These are phyloP conservation scores for Cataglyphis altisquamis DNA, from an alignment of 2,888 invertebrate species.

Conservation along the genomic window DNA sequence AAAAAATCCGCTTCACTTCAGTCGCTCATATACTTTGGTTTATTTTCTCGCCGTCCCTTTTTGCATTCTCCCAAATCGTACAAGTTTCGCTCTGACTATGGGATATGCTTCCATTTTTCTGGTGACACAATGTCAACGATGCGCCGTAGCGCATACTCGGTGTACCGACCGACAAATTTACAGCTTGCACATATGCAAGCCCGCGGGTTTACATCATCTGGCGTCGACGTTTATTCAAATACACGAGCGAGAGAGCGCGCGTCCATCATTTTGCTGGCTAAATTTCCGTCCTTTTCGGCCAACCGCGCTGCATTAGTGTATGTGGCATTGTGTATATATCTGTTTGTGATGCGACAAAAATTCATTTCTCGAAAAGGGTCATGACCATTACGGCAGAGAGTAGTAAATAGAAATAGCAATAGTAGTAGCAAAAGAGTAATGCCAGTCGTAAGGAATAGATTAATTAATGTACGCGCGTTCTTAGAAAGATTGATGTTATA, in stretches of 20 bases:
- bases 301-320: background rate
- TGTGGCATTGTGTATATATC: background rate
- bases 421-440: background rate
- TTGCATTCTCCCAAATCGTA: conserved; percentile 5
- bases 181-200: conserved; percentile 36
- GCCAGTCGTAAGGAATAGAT: conserved; percentile 35
- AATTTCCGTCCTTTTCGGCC: conserved; percentile 41
- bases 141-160: conserved; percentile 30
- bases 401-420: background rate
- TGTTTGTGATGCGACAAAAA: conserved; percentile 14
- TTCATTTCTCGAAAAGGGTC: conserved; percentile 38
- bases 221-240: conserved; percentile 57
- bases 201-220: conserved; percentile 49
- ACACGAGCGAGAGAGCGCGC: conserved; percentile 36
- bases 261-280: conserved; percentile 39
- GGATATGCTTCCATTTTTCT: conserved; percentile 29
- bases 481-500: background rate
- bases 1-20: background rate
- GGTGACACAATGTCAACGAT: conserved; percentile 33
- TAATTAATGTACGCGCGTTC: conserved; percentile 29
- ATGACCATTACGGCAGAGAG: conserved; percentile 23
- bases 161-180: conserved; percentile 40
- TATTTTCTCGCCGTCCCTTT: background rate
- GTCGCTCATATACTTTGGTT: background rate
- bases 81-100: background rate